A percentile compares a stretch with the other conserved stretches of the same genome.
phyloP scores from a whole-genome alignment of 2,888 invertebrate species.

The Sclerodermus sp. region DNA sequence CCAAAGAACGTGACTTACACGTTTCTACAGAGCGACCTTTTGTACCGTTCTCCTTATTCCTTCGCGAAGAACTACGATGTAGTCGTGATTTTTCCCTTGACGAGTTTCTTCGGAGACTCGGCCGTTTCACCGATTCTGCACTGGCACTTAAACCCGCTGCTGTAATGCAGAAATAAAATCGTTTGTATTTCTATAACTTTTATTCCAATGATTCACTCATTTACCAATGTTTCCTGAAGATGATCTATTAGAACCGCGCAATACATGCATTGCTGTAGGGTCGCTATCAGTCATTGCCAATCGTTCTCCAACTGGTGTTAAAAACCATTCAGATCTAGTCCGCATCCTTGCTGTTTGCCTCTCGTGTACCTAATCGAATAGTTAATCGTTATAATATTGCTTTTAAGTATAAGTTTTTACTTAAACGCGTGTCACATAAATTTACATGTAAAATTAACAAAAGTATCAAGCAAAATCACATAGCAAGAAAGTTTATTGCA shows the following conservation, averaged over 20 bases:
- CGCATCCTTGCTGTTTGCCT: constrained; percentile 95
- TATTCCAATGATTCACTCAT: too few relatives aligned
- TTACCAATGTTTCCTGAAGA: constrained; percentile 65
- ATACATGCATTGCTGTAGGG: constrained; percentile 56
- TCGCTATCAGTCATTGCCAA: constrained; percentile 59
- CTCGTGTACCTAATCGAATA: constrained; percentile 77
- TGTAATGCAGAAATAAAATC: constrained; percentile 13
- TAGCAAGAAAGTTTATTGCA: too few relatives aligned
- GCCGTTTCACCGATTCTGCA: constrained; percentile 55
- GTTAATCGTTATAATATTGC: too few relatives aligned
- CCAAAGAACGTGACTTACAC: constrained; percentile 46
- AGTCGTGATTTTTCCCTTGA: constrained; percentile 59
- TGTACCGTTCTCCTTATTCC: constrained; percentile 61
- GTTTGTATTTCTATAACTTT: too few relatives aligned
- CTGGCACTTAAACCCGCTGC: constrained; percentile 49
- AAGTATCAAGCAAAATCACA: too few relatives aligned
- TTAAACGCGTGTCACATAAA: too few relatives aligned
- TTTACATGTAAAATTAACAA: too few relatives aligned
- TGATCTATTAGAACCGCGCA: constrained; percentile 60
- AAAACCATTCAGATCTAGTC: constrained; percentile 97
- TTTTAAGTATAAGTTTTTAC: too few relatives aligned
- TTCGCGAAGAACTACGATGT: constrained; percentile 60
- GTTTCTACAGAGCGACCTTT: constrained; percentile 41
- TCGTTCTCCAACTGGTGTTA: constrained; percentile 69
- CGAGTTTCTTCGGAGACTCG: constrained; percentile 56